These are phyloP conservation scores for Xiphophorus couchianus DNA, from an alignment of 2,113 vertebrate species.

Conservation along the genomic window DNA sequence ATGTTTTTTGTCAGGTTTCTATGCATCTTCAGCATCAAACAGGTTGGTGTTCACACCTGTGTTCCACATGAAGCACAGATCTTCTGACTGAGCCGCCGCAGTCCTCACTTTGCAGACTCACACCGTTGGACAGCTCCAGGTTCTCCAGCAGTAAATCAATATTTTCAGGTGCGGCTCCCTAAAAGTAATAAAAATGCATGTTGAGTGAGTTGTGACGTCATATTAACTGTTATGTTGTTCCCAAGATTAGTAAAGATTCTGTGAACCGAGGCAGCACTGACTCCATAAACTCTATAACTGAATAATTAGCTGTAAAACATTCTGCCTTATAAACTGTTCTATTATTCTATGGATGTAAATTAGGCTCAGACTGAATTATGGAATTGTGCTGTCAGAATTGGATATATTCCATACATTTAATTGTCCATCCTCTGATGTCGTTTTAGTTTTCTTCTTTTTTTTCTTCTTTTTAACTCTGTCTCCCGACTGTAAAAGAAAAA, in stretches of 20 bases:
- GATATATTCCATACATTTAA: constrained; percentile 64
- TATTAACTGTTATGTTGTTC: background rate
- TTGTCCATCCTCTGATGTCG: constrained; percentile 68
- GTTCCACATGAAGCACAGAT: constrained; percentile 89
- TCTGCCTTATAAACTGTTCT: background rate
- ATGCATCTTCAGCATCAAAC: constrained; percentile 1
- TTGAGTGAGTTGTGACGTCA: background rate
- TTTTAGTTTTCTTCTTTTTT: constrained; percentile 92
- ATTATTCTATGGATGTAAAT: background rate
- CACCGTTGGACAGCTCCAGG: constrained; percentile 80
- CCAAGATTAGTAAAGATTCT: background rate
- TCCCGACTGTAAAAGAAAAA: constrained; percentile 55
- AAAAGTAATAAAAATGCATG: constrained; percentile 1
- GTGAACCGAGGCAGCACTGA: background rate
- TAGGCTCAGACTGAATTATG: background rate
- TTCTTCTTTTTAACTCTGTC: constrained; percentile 88
- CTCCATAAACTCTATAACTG: background rate
- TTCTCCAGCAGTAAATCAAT: constrained; percentile 88
- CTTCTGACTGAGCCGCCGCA: constrained; percentile 72
- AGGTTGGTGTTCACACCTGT: constrained; percentile 82
- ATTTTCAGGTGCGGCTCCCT: constrained; percentile 79
- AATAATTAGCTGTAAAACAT: background rate
- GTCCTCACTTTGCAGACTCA: constrained; percentile 75
- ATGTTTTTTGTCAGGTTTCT: background rate
- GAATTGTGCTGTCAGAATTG: background rate